phyloP scores from a whole-genome alignment of 2,888 invertebrate genomes.

The Homarus gammarus region DNA sequence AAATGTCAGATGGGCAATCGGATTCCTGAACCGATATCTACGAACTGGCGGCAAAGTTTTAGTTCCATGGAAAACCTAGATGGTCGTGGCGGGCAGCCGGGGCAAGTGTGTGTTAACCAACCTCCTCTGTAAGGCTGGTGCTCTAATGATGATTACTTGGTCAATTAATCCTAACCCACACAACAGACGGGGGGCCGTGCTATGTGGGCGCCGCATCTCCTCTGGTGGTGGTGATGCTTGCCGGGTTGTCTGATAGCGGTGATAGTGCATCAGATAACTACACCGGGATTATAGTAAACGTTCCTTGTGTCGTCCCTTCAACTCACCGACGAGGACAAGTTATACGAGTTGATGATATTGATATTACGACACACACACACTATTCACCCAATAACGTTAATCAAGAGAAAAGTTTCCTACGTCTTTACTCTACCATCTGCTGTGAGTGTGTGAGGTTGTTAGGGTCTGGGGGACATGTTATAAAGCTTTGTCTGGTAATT shows the following conservation, averaged over 20 bases:
- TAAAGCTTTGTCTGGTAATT: too few relatives aligned
- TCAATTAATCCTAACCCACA: background rate
- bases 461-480: too few relatives aligned
- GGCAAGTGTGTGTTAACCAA: constrained; percentile 3
- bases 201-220: constrained; percentile 5
- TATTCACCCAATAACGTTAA: too few relatives aligned
- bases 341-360: constrained; percentile 4
- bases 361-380: background rate
- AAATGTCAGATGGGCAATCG: background rate
- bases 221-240: constrained; percentile 34
- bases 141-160: background rate
- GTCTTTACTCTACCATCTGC: too few relatives aligned
- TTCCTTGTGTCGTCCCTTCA: background rate
- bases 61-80: constrained; percentile 49
- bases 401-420: too few relatives aligned
- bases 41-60: constrained; percentile 32
- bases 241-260: constrained; percentile 29
- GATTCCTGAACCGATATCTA: constrained; percentile 28
- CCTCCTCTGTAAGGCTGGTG: constrained; percentile 20
- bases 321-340: background rate
- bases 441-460: too few relatives aligned
- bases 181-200: background rate
- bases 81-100: constrained; percentile 19
- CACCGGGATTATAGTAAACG: background rate
- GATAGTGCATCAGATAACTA: constrained; percentile 27